A percentile compares a stretch with the other conserved stretches of the same genome.
These are phyloP conservation scores for Ladona fulva DNA, from an alignment of 1,140 invertebrate genomes.

Conservation along the genomic window DNA sequence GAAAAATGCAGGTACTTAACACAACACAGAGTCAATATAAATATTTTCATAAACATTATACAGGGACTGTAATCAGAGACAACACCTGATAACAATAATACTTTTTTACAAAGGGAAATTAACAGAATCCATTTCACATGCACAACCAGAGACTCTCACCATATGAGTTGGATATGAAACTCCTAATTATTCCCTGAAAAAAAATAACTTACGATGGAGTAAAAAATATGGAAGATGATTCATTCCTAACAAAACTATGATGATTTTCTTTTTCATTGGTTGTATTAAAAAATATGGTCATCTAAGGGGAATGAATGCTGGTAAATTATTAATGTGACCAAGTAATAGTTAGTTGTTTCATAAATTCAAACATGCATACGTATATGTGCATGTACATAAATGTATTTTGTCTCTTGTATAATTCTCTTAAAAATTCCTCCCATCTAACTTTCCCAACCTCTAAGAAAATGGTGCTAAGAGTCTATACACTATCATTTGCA, in stretches of 20 bases:
- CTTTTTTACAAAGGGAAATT: neutral
- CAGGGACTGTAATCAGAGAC: neutral
- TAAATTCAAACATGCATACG: no score
- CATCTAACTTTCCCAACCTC: no score
- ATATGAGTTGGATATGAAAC: neutral
- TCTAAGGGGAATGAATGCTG: neutral
- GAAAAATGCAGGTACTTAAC: conserved; percentile 3
- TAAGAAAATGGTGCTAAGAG: no score
- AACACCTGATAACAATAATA: conserved; percentile 3
- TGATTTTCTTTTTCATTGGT: neutral
- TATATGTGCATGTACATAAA: no score
- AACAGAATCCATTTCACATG: neutral
- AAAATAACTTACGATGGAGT: neutral
- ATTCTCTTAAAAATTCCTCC: no score
- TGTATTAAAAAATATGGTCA: neutral
- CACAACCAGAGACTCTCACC: neutral
- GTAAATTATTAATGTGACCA: neutral
- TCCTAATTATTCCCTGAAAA: neutral
- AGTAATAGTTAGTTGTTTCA: no score
- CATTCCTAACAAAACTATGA: neutral
- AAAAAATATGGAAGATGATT: conserved; percentile 7
- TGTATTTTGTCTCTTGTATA: no score
- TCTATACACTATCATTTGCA: no score
- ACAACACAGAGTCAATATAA: neutral
- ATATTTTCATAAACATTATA: conserved; percentile 9